Percentiles rank a stretch among this genome's conserved stretches.
These are phyloP conservation scores for Catajapyx aquilonaris DNA, from an alignment of 1,140 invertebrate species.

Conservation along the genomic window DNA sequence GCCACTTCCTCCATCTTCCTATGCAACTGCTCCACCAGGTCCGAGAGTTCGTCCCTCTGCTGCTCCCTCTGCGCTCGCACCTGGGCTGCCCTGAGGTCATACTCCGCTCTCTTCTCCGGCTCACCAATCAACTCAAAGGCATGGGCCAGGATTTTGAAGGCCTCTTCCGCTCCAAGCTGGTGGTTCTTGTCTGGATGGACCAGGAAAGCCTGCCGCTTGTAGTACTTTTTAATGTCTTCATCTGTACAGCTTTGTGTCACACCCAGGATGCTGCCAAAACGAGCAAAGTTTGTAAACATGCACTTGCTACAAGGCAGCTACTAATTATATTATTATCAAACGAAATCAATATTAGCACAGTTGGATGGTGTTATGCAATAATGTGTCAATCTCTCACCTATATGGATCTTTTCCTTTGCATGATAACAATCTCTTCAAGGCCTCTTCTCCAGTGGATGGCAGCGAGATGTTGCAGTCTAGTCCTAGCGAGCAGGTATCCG, in stretches of 20 bases:
- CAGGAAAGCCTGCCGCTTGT: constrained; percentile 73
- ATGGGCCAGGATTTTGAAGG: constrained; percentile 84
- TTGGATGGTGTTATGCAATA: no score
- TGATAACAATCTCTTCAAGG: constrained; percentile 73
- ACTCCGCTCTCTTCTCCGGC: constrained; percentile 26
- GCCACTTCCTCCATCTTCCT: constrained; percentile 84
- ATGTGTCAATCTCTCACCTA: constrained; percentile 28
- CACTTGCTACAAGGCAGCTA: not conserved
- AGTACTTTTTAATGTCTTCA: constrained; percentile 86
- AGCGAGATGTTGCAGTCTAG: constrained; percentile 58
- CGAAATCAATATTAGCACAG: not conserved
- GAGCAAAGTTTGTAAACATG: not conserved
- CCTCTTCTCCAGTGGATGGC: constrained; percentile 76
- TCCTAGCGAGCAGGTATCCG: no score
- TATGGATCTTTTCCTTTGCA: constrained; percentile 91
- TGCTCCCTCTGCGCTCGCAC: constrained; percentile 61
- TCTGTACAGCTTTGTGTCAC: constrained; percentile 67
- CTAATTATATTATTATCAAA: not conserved
- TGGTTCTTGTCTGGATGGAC: constrained; percentile 92
- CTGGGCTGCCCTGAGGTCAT: constrained; percentile 10
- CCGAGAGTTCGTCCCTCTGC: constrained; percentile 59
- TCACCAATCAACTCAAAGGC: constrained; percentile 87
- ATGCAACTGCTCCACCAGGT: constrained; percentile 62
- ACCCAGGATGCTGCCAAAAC: constrained; percentile 47
- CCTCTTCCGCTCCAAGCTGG: constrained; percentile 82